Evolutionary conservation across 1,140 invertebrate genomes (phyloP).

Genomic region (Sminthurides bifidus): DNA sequence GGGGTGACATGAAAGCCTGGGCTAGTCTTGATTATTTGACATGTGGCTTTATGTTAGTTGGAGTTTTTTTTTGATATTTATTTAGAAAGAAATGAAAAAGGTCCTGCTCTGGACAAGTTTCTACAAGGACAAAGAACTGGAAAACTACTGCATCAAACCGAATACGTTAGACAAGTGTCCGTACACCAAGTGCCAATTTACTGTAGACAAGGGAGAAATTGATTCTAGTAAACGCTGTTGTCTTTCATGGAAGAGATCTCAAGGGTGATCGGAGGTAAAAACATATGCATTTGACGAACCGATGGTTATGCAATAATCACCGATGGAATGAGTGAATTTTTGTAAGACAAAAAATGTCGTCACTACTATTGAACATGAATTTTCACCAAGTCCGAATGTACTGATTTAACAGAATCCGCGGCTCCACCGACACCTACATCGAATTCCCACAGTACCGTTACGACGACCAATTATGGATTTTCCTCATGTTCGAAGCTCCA

Average conservation of each 20-base stretch:
- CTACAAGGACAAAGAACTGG: slow-evolving; percentile 9
- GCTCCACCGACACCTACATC: background rate
- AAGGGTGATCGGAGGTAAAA: background rate
- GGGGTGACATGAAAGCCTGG: no score
- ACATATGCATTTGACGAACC: slow-evolving; percentile 18
- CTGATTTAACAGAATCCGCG: background rate
- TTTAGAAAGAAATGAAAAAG: slow-evolving; percentile 4
- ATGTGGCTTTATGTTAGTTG: no score
- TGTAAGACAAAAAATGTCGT: background rate
- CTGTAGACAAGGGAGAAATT: slow-evolving; percentile 19
- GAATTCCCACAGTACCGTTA: slow-evolving; percentile 6
- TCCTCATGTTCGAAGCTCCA: slow-evolving; percentile 15
- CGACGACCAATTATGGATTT: slow-evolving; percentile 8
- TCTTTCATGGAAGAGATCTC: slow-evolving; percentile 27
- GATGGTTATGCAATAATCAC: slow-evolving; percentile 13
- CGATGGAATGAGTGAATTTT: background rate
- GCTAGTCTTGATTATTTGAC: no score
- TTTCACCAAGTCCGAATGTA: background rate
- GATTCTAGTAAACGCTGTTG: slow-evolving; percentile 18
- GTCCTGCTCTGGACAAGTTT: slow-evolving; percentile 22
- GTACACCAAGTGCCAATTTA: slow-evolving; percentile 23
- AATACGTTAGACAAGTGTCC: slow-evolving; percentile 15
- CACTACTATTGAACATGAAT: background rate
- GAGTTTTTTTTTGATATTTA: background rate
- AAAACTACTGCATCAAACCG: slow-evolving; percentile 4